phyloP scores from a whole-genome alignment of 1,140 invertebrate species.

The Trichonephila clavipes region DNA sequence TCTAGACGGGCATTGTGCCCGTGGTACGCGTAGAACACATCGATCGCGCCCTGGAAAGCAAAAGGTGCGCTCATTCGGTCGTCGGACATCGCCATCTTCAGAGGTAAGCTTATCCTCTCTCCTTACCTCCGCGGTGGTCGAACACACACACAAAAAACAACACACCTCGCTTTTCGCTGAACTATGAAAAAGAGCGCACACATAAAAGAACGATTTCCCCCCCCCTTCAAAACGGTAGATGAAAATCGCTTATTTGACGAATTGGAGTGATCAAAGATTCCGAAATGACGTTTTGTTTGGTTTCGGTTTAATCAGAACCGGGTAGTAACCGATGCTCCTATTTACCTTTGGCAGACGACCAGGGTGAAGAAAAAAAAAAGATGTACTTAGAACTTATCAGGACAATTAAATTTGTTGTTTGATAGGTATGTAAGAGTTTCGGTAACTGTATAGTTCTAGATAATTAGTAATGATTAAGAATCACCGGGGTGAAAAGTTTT shows the following conservation, averaged over 20 bases:
- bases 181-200: too few species aligned
- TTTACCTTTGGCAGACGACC: too few species aligned
- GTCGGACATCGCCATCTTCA: slow-evolving; percentile 32
- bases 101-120: slow-evolving; percentile 23
- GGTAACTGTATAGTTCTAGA: too few species aligned
- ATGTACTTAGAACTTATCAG: too few species aligned
- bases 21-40: slow-evolving; percentile 20
- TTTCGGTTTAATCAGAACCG: neutral
- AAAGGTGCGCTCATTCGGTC: neutral
- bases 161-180: too few species aligned
- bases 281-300: neutral
- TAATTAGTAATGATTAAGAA: too few species aligned
- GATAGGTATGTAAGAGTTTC: too few species aligned
- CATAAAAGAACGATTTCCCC: neutral
- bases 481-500: too few species aligned
- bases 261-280: neutral
- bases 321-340: too few species aligned
- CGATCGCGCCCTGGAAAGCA: neutral
- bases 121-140: neutral
- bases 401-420: too few species aligned
- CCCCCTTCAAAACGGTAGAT: neutral
- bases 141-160: too few species aligned
- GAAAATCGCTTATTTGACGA: neutral
- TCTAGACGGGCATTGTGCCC: slow-evolving; percentile 61
- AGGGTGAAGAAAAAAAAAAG: too few species aligned